Evolutionary conservation across 2,888 invertebrate species (phyloP), one percentile per base, ranked within the genome.

Genomic region (Drosophila infuscata): DNA sequence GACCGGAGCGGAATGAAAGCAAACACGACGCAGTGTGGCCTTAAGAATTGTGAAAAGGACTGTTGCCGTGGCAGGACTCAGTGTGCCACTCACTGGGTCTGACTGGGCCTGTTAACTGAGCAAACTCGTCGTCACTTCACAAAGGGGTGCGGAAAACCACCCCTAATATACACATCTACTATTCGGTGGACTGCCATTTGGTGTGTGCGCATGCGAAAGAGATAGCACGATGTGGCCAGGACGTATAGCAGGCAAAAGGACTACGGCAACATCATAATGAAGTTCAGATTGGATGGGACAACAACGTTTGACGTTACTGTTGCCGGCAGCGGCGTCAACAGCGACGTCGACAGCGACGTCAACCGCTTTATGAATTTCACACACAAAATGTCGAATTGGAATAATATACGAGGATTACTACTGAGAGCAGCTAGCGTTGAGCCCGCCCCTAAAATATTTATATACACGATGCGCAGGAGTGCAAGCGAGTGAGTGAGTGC

Each of bases 381-480:
- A 43, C 57, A 92, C 90, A 92, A 92, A 92, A 92, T 92, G 91
- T 92, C 92, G 92, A 92, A 91, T 91, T 90, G 91, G 91, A 91
- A 91, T 88, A 88, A 65, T 74, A 77, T 68, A 49, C 54, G 59
- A 53, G 38, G n/a, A 38, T 36, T 17, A 38, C 11, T 17, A 30
- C 38, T 38, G 33, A 82, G 77, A 73, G 61, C 71, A n/a, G 73
- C 46, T 4, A 79, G 79, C 81, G 82, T 59, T 69, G 88, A 88
- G 85, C 89, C 91, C 92, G 92, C 92, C 92, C 92, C 92, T 92
- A 89, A 91, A 92, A 90, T 92, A 92, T 92, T 91, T 88, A 88
- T 91, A 76, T 83, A 83, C 83, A 74, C 78, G 43, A 9, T 51
- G 46, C 17, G 9, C 15, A 20, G n/a, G 60, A 15, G 69, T 32